Conservation (phyloP, 1,140 invertebrate genomes). For the Steinernema khuongi region DNA sequence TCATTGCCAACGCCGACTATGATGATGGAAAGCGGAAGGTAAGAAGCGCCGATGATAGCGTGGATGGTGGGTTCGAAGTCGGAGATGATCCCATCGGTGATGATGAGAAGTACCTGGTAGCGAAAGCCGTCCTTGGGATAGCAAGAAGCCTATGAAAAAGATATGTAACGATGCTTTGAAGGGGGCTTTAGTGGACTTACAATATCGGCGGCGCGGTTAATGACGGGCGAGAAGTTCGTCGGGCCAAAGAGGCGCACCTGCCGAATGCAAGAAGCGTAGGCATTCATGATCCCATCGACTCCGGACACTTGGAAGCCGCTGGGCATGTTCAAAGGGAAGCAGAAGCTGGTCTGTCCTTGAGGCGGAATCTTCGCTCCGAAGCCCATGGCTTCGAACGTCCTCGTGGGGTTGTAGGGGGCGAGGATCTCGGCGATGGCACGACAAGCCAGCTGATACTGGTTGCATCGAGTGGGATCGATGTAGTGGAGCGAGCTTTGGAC, state of each 20-base stretch:
- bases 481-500: constrained; percentile 66
- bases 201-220: constrained; percentile 62
- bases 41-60: constrained; percentile 64
- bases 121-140: constrained; percentile 60
- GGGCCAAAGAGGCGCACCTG: constrained; percentile 66
- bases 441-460: constrained; percentile 66
- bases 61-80: constrained; percentile 67
- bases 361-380: constrained; percentile 52
- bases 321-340: constrained; percentile 46
- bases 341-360: constrained; percentile 43
- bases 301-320: neutral
- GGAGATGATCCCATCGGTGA: constrained; percentile 69
- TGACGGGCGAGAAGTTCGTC: constrained; percentile 67
- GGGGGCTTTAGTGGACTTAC: neutral
- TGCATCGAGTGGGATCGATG: constrained; percentile 60
- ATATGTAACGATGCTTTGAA: neutral
- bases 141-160: neutral
- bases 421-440: constrained; percentile 67
- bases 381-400: constrained; percentile 55
- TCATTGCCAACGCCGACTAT: constrained; percentile 67
- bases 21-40: constrained; percentile 66
- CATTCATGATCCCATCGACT: constrained; percentile 30
- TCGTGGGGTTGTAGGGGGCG: constrained; percentile 65
- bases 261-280: constrained; percentile 59
- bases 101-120: constrained; percentile 67